These are phyloP conservation scores for Herpetotheres cachinnans DNA, from an alignment of 2,113 vertebrate genomes.

Conservation along the genomic window DNA sequence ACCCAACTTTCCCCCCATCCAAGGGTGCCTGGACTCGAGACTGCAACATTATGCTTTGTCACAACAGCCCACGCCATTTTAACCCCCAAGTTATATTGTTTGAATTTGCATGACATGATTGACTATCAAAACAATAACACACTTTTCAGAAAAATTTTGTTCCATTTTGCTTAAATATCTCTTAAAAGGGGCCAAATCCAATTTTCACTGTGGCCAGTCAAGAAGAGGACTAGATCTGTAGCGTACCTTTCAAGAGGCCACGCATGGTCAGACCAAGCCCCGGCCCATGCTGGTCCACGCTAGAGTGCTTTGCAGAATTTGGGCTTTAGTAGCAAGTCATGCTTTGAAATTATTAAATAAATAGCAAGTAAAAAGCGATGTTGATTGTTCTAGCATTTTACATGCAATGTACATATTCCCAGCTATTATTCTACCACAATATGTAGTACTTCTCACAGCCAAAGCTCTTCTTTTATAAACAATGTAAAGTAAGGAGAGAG, in stretches of 20 bases:
- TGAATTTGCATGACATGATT: background rate
- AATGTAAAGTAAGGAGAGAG: background rate
- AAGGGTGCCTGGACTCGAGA: accelerated
- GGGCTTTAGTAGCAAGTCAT: background rate
- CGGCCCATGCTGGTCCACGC: background rate
- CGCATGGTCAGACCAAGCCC: accelerated
- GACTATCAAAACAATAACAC: background rate
- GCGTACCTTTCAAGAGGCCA: background rate
- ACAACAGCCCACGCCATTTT: background rate
- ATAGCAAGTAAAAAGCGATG: background rate
- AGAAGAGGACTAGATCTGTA: background rate
- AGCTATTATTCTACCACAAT: background rate
- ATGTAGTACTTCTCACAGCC: background rate
- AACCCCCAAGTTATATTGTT: background rate
- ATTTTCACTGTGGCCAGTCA: background rate
- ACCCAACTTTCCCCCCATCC: background rate
- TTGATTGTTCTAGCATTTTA: background rate
- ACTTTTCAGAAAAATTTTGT: background rate
- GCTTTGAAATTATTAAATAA: background rate
- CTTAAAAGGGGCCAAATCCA: background rate
- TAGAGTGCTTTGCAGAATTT: background rate
- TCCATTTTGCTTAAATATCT: background rate
- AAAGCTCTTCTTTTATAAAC: background rate
- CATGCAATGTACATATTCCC: background rate
- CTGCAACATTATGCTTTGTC: background rate